Evolutionary conservation across 2,888 invertebrate species (phyloP).

Genomic region (Eupithecia insigniata): DNA sequence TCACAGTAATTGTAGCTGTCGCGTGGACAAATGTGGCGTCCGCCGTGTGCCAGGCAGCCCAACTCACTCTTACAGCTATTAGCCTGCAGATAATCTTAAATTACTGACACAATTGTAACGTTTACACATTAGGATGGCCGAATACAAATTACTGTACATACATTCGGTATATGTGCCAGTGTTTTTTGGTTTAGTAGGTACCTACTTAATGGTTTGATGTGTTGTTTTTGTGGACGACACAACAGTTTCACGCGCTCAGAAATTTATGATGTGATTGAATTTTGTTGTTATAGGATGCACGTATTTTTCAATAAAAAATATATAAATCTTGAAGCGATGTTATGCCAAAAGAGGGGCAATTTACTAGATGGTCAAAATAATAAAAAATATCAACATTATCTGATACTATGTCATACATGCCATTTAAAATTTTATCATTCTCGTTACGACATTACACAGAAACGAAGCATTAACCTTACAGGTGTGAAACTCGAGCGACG

Average conservation of each 20-base stretch:
- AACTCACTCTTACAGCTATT: slow-evolving; percentile 74
- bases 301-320: background rate
- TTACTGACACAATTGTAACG: slow-evolving; percentile 61
- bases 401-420: background rate
- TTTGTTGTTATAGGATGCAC: background rate
- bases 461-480: slow-evolving; percentile 10
- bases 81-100: slow-evolving; percentile 72
- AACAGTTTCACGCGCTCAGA: background rate
- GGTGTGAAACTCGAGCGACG: slow-evolving; percentile 18
- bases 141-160: slow-evolving; percentile 5
- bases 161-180: background rate
- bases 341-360: background rate
- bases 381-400: background rate
- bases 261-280: background rate
- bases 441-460: background rate
- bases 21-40: slow-evolving; percentile 74
- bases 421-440: background rate
- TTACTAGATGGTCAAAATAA: background rate
- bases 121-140: slow-evolving; percentile 34
- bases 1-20: slow-evolving; percentile 80
- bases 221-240: background rate
- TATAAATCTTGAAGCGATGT: background rate
- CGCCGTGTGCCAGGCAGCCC: slow-evolving; percentile 66
- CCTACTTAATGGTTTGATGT: background rate
- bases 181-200: background rate